Evolutionary conservation across 1,140 invertebrate species (phyloP).

Genomic region (Megathymus violae): DNA sequence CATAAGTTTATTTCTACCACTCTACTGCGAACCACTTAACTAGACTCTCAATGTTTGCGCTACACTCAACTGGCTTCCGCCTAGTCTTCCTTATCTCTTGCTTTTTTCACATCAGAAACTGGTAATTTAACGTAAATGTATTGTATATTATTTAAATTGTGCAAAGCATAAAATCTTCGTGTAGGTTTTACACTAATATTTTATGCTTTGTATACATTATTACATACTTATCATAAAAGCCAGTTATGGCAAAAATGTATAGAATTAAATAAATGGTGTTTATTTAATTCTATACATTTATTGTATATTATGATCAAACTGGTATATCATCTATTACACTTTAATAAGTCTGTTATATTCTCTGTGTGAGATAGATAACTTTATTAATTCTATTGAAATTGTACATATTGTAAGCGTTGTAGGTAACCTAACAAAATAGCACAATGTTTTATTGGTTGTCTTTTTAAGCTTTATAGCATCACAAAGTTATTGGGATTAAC

Average conservation of each 20-base stretch:
- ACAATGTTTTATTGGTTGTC: slow-evolving; percentile 18
- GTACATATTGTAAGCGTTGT: slow-evolving; percentile 34
- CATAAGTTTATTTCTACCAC: not conserved
- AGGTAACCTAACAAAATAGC: slow-evolving; percentile 34
- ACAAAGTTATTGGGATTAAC: not conserved
- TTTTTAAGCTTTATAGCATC: slow-evolving; percentile 16
- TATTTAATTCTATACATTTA: too few species aligned
- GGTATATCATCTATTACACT: slow-evolving; percentile 10
- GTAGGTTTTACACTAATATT: not conserved
- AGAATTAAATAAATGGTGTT: too few species aligned
- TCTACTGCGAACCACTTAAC: slow-evolving; percentile 1
- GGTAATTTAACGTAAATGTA: not conserved
- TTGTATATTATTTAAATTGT: not conserved
- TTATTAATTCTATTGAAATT: slow-evolving; percentile 32
- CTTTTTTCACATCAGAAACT: not conserved
- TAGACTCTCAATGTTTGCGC: slow-evolving; percentile 18
- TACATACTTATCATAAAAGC: not conserved
- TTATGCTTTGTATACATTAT: not conserved
- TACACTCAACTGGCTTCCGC: slow-evolving; percentile 18
- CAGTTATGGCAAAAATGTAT: not conserved
- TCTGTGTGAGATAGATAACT: slow-evolving; percentile 13
- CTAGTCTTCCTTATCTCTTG: not conserved
- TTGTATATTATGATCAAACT: not conserved
- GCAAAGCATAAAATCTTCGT: not conserved
- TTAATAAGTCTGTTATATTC: slow-evolving; percentile 26